Evolutionary conservation across 2,113 vertebrate genomes (phyloP), one percentile per base, ranked within the genome.

Genomic region (Chaenocephalus aceratus): DNA sequence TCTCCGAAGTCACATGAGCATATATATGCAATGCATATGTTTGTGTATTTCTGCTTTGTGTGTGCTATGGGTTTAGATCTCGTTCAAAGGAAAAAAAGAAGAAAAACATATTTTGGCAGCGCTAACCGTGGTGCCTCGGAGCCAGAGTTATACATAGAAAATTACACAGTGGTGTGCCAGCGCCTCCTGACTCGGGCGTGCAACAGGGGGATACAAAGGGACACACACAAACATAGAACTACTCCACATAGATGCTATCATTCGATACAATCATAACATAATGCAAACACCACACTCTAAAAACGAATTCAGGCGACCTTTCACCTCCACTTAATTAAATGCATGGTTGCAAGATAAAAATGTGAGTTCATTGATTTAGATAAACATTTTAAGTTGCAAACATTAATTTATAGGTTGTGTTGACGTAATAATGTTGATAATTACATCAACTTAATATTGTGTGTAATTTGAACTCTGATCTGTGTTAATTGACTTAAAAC

Each of bases 131-230:
- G 61, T 66, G 78, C 83, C 72, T 77, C 41, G 18, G 83, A 91
- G 88, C 85, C 89, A 89, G 83, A 45, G 85, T 90, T 95, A 94
- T 90, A 94, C 90, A 94, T 94, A 95, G 93, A 92, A 93, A 94
- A 95, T 94, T 88, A 94, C 91, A 95, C 80, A 83, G 67, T 91
- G 72, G 56, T 62, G 57, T 86, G 86, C 90, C 93, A 93, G 85
- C 72, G 69, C 65, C 52, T 72, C 81, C 85, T 76, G 84, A 86
- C 76, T 80, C 46, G 30, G 68, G 79, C 79, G 84, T 68, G 74
- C 72, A 77, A 77, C 56, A 74, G 53, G 5, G 11, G 66, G 51
- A 21, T 23, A 68, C 71, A 80, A 83, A 72, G 45, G 75, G 48
- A 82, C 26, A 72, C 56, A 68, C 72, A 82, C n/a, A 89, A 53